phyloP scores from a whole-genome alignment of 2,797 vertebrate species.

The Geotrypetes seraphini region DNA sequence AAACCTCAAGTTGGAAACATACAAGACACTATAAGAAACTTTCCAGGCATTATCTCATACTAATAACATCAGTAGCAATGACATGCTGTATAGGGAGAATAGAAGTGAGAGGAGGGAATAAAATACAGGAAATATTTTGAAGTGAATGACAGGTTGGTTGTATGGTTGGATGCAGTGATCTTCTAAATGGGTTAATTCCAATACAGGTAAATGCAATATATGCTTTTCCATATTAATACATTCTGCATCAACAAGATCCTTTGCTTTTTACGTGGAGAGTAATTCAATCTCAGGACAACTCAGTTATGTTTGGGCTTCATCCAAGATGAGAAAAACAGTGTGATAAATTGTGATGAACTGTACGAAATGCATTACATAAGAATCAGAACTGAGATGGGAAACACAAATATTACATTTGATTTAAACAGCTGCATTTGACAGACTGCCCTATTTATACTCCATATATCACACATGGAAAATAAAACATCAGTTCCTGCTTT shows the following conservation, averaged over 20 bases:
- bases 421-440: constrained; percentile 13
- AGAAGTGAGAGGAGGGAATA: too few species aligned
- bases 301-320: constrained; percentile 24
- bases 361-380: constrained; percentile 18
- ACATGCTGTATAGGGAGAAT: too few species aligned
- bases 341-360: constrained; percentile 28
- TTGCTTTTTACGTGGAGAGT: constrained; percentile 22
- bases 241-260: constrained; percentile 29
- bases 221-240: constrained; percentile 20
- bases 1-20: too few species aligned
- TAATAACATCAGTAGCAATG: too few species aligned
- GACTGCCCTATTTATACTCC: constrained; percentile 8
- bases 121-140: too few species aligned
- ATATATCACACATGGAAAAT: constrained; percentile 6
- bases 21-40: too few species aligned
- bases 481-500: too few species aligned
- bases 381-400: constrained; percentile 12
- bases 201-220: constrained; percentile 8
- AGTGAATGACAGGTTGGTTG: too few species aligned
- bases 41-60: too few species aligned
- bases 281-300: constrained; percentile 25
- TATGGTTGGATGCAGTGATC: too few species aligned
- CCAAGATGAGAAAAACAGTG: constrained; percentile 25
- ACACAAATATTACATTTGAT: constrained; percentile 10
- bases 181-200: constrained; percentile 28